phyloP scores from a whole-genome alignment of 1,140 invertebrate genomes.

The Dendroctonus ponderosae region DNA sequence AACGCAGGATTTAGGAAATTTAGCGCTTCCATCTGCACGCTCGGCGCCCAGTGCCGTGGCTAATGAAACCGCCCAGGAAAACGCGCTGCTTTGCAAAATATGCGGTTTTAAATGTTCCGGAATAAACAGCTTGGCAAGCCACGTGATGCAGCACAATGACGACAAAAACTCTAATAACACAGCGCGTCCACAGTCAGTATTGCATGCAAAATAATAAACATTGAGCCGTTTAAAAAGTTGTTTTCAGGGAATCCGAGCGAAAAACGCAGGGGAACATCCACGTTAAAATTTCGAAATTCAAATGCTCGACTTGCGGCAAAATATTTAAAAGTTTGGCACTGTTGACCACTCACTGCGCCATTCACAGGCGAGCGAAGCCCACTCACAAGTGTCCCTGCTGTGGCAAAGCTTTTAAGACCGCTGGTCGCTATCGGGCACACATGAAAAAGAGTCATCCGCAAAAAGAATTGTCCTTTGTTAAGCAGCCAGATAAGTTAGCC shows the following conservation, averaged over 20 bases:
- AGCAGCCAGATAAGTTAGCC: no score
- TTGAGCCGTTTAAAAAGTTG: conserved; percentile 3
- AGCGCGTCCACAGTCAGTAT: conserved; percentile 38
- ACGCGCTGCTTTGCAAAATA: conserved; percentile 31
- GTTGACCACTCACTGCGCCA: conserved; percentile 52
- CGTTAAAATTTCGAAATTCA: conserved; percentile 55
- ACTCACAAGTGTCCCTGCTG: conserved; percentile 62
- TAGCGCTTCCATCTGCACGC: conserved; percentile 24
- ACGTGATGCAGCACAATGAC: conserved; percentile 35
- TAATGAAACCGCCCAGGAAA: conserved; percentile 8
- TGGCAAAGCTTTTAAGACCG: conserved; percentile 69
- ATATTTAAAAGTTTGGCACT: conserved; percentile 55
- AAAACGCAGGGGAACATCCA: conserved; percentile 57
- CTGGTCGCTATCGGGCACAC: conserved; percentile 67
- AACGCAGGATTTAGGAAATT: not conserved
- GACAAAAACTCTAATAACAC: conserved; percentile 40
- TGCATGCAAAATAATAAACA: not conserved
- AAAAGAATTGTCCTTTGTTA: no score
- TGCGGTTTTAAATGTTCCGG: conserved; percentile 38
- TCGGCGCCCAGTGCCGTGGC: conserved; percentile 9
- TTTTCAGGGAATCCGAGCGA: conserved; percentile 42
- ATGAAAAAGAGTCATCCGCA: conserved; percentile 62
- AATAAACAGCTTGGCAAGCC: conserved; percentile 36
- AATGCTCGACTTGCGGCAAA: conserved; percentile 58
- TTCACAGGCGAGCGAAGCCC: conserved; percentile 47